Evolutionary conservation across 2,113 vertebrate species (phyloP).

Genomic region (Mohoua ochrocephala): DNA sequence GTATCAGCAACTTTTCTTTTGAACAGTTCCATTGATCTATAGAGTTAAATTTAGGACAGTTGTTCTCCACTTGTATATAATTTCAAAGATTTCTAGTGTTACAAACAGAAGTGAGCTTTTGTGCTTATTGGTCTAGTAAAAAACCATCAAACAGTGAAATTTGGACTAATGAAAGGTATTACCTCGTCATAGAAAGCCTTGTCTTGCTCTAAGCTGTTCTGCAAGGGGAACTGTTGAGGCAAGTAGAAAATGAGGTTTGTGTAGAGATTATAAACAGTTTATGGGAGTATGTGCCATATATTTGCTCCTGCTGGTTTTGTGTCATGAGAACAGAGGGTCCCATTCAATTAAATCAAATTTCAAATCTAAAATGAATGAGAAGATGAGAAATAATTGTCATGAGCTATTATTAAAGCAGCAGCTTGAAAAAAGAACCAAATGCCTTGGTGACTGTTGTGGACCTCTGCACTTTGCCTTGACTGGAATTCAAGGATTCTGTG

Average conservation of each 20-base stretch:
- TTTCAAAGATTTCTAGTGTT: not conserved
- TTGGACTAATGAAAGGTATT: not conserved
- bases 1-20: not conserved
- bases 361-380: not conserved
- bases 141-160: not conserved
- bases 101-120: not conserved
- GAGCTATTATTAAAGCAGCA: not conserved
- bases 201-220: not conserved
- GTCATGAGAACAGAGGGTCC: not conserved
- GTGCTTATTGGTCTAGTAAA: not conserved
- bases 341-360: not conserved
- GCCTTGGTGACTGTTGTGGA: not conserved
- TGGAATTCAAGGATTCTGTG: not conserved
- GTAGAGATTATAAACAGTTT: not conserved
- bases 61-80: not conserved
- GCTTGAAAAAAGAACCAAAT: not conserved
- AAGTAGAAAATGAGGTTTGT: not conserved
- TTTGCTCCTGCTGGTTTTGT: not conserved
- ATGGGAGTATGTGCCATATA: accelerated
- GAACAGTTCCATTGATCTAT: not conserved
- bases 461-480: not conserved
- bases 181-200: not conserved
- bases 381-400: not conserved
- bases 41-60: not conserved
- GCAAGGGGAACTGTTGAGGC: not conserved